These are phyloP conservation scores for Chydorus sphaericus DNA, from an alignment of 2,888 invertebrate genomes.

Conservation along the genomic window DNA sequence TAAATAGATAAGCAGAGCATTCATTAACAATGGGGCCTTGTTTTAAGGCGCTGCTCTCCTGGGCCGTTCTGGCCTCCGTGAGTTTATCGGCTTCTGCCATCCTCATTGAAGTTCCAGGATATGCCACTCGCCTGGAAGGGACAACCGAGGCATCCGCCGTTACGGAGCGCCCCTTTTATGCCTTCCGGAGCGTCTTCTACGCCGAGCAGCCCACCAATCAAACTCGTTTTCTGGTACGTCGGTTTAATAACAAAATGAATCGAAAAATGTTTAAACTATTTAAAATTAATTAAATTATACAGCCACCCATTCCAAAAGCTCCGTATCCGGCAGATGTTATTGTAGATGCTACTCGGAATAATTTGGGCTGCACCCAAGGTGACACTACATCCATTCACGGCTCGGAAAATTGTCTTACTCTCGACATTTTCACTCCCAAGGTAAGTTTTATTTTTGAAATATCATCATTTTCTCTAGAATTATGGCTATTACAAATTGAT, in stretches of 20 bases:
- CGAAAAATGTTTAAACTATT: not conserved
- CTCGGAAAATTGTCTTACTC: conserved; percentile 10
- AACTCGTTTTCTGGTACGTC: conserved; percentile 12
- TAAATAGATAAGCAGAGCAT: too few species aligned
- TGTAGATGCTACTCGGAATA: conserved; percentile 3
- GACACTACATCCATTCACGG: not conserved
- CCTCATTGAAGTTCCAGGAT: conserved; percentile 8
- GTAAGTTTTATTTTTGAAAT: too few species aligned
- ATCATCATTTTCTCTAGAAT: too few species aligned
- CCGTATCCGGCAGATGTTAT: conserved; percentile 9
- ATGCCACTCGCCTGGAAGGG: not conserved
- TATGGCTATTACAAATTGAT: not conserved
- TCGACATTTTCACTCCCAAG: conserved; percentile 14
- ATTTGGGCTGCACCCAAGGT: conserved; percentile 12
- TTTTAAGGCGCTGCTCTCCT: too few species aligned
- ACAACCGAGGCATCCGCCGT: not conserved
- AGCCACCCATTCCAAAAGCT: conserved; percentile 14
- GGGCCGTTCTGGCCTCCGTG: too few species aligned
- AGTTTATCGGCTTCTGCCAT: not conserved
- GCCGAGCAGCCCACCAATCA: conserved; percentile 10
- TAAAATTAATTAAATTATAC: not conserved
- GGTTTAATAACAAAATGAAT: not conserved
- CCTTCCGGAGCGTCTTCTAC: conserved; percentile 9
- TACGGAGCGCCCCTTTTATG: not conserved
- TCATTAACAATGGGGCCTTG: too few species aligned